Percentiles rank a stretch among this genome's conserved stretches.
phyloP scores from a whole-genome alignment of 2,888 invertebrate genomes.

The Sesia bembeciformis region DNA sequence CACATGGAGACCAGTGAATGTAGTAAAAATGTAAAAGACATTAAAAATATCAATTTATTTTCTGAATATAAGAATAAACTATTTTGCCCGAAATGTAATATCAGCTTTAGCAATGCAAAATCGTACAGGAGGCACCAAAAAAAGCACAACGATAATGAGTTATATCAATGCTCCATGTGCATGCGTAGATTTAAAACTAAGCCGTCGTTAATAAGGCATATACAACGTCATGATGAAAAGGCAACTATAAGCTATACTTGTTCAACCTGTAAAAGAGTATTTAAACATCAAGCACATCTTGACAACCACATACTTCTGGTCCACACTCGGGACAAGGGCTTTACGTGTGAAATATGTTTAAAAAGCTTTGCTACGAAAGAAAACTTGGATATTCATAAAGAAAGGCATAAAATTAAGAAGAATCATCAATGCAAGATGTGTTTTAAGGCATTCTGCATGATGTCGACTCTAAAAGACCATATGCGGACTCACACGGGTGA shows the following conservation, averaged over 20 bases:
- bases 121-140: not conserved
- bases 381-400: constrained; percentile 54
- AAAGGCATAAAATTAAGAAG: constrained; percentile 54
- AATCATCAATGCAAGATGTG: constrained; percentile 67
- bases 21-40: constrained; percentile 6
- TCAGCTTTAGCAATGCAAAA: not conserved
- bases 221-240: constrained; percentile 39
- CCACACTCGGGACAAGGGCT: constrained; percentile 57
- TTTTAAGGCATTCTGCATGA: constrained; percentile 59
- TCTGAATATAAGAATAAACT: constrained; percentile 6
- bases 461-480: constrained; percentile 75
- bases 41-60: constrained; percentile 20
- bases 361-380: constrained; percentile 51
- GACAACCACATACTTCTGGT: constrained; percentile 64
- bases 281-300: constrained; percentile 70
- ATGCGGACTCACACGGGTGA: constrained; percentile 74
- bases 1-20: not conserved
- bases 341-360: constrained; percentile 58
- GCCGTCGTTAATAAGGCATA: constrained; percentile 35
- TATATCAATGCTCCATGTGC: constrained; percentile 43
- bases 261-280: constrained; percentile 60
- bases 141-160: constrained; percentile 1
- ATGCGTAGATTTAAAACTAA: constrained; percentile 47
- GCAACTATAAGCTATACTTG: constrained; percentile 36
- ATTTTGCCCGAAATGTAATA: constrained; percentile 4